Percentiles rank a stretch among this genome's conserved stretches.
phyloP scores from a whole-genome alignment of 2,113 vertebrate species.

The Azemiops feae region DNA sequence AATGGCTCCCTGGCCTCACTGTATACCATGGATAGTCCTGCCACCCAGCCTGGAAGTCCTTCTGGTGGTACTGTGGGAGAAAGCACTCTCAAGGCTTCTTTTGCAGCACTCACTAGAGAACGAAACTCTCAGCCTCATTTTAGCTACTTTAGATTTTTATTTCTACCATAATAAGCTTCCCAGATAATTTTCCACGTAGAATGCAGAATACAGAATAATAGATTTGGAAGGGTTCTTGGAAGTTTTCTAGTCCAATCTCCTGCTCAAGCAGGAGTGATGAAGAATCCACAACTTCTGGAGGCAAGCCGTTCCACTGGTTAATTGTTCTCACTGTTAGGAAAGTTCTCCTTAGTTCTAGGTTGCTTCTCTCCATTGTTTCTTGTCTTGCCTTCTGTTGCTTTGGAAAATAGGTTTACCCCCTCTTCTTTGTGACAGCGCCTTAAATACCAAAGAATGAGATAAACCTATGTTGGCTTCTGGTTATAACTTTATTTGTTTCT shows the following conservation, averaged over 20 bases:
- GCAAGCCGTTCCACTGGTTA: neutral
- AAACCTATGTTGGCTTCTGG: neutral
- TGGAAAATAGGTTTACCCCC: neutral
- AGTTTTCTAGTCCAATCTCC: too few relatives aligned
- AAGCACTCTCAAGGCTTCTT: too few relatives aligned
- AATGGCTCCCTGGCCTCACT: too few relatives aligned
- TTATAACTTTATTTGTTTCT: neutral
- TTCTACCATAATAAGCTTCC: neutral
- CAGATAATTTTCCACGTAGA: neutral
- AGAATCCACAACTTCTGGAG: neutral
- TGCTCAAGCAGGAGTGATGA: too few relatives aligned
- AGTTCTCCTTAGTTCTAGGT: neutral
- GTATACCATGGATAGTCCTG: too few relatives aligned
- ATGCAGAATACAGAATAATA: too few relatives aligned
- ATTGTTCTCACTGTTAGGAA: neutral
- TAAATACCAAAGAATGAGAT: neutral
- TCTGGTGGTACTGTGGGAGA: too few relatives aligned
- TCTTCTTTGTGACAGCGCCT: neutral
- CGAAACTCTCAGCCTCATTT: too few relatives aligned
- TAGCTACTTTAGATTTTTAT: too few relatives aligned
- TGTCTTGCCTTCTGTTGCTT: neutral
- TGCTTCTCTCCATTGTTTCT: neutral
- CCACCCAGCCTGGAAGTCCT: too few relatives aligned
- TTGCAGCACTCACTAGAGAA: too few relatives aligned
- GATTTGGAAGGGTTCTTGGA: too few relatives aligned